Conservation (phyloP, 2,113 vertebrate genomes). For the Lamprologus lemairii region DNA sequence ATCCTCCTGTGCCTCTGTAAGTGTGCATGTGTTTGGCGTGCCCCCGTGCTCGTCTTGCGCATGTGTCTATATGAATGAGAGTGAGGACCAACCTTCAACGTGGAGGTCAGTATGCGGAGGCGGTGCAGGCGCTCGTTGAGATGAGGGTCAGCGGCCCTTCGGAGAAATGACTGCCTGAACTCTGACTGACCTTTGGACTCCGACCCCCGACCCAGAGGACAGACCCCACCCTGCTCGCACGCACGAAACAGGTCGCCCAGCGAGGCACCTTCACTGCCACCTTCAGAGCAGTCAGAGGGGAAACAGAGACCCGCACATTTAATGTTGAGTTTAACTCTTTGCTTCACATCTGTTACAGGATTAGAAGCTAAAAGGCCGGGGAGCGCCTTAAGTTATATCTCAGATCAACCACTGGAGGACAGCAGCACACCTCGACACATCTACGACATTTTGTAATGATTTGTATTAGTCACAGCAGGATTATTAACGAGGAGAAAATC, state of each 20-base stretch:
- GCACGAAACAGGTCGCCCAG: slow-evolving; percentile 92
- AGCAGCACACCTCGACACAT: not conserved
- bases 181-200: slow-evolving; percentile 84
- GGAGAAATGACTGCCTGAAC: slow-evolving; percentile 89
- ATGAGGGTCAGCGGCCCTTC: slow-evolving; percentile 87
- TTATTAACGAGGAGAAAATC: not conserved
- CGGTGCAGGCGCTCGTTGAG: slow-evolving; percentile 95
- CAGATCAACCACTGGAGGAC: slow-evolving; percentile 15
- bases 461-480: not conserved
- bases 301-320: not conserved
- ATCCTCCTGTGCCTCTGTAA: not conserved
- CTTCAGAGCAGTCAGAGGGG: not conserved
- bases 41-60: not conserved
- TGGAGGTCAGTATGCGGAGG: slow-evolving; percentile 94
- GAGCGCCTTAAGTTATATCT: not conserved
- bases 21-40: not conserved
- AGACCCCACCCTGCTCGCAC: slow-evolving; percentile 89
- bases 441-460: not conserved
- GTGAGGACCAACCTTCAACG: slow-evolving; percentile 84
- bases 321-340: not conserved
- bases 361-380: not conserved
- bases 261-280: slow-evolving; percentile 63
- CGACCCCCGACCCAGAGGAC: slow-evolving; percentile 82
- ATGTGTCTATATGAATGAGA: not conserved
- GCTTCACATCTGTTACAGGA: not conserved